Evolutionary conservation across 2,797 vertebrate species (phyloP), one percentile per base, ranked within the genome.

Genomic region (Xiphophorus birchmanni): DNA sequence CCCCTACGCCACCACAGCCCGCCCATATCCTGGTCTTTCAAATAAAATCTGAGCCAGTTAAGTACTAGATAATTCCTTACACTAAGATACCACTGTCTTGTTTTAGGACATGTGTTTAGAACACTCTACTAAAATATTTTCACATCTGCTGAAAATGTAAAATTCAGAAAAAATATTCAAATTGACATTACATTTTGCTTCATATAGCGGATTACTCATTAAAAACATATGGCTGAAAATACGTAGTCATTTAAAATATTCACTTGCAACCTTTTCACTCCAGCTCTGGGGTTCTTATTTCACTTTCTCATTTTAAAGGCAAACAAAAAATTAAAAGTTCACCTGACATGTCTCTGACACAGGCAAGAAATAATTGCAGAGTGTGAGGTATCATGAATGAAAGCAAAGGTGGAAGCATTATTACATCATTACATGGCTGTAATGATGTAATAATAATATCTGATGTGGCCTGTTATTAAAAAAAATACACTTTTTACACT

Each of bases 261-360:
- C 35, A 37, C 54, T 56, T 56, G 54, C 26, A 29, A 58, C 11
- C 26, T 58, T 58, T 40, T 67, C 18, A 37, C 18, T 37, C 8
- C 35, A 40, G 10, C 3, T 17, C 58, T 18, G 23, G 40, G 52
- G 26, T 54, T 21, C 29, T 73, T 35, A 8, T 11, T 54, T 56
- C 48, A 23, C 5, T 32, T 78, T 56, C 29, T 78, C 5, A 45
- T 72, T 72, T 65, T 26, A n/a, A 44, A 44, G 32, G 10, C 50
- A 72, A 9, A 32, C 32, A 32, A 73, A 54, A 56, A 23, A 78
- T 72, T 40, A 72, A 78, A 56, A 56, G 37, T 56, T 73, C 40
- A 45, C 50, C 67, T 45, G 77, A 52, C 52, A 58, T 18, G 50
- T 44, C 26, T 42, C 40, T 56, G 65, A 71, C 23, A 42, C 48